Conservation (phyloP, 2,888 invertebrate genomes). For the Fissipunctia ypsillon region DNA sequence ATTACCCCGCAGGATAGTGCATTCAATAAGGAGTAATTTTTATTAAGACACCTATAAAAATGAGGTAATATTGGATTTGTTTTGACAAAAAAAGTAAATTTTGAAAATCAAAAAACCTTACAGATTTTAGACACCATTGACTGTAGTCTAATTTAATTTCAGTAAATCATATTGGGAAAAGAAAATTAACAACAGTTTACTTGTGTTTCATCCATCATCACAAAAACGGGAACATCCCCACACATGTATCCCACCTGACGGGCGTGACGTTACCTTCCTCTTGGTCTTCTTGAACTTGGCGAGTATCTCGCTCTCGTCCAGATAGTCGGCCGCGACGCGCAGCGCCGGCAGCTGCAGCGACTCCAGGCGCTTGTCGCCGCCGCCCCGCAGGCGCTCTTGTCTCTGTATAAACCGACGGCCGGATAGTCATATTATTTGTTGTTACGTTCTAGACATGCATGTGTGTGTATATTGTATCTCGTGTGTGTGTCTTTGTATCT, state of each 20-base stretch:
- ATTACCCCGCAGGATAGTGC: too few relatives aligned
- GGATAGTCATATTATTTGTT: too few relatives aligned
- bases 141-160: neutral
- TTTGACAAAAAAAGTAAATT: neutral
- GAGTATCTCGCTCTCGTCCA: conserved; percentile 94
- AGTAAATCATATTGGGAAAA: neutral
- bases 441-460: too few relatives aligned
- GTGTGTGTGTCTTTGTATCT: too few relatives aligned
- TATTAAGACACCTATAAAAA: neutral
- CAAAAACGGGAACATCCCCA: neutral
- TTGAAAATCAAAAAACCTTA: neutral
- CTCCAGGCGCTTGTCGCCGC: conserved; percentile 92
- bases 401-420: conserved; percentile 69
- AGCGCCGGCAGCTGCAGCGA: conserved; percentile 92
- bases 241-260: neutral
- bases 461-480: too few relatives aligned
- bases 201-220: neutral
- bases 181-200: neutral
- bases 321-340: conserved; percentile 96
- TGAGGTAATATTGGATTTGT: neutral
- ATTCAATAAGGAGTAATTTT: neutral
- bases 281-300: conserved; percentile 97
- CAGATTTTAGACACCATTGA: neutral
- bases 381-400: conserved; percentile 77
- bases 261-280: conserved; percentile 90